Evolutionary conservation across 2,888 invertebrate genomes (phyloP).

Genomic region (Philaethria dido): DNA sequence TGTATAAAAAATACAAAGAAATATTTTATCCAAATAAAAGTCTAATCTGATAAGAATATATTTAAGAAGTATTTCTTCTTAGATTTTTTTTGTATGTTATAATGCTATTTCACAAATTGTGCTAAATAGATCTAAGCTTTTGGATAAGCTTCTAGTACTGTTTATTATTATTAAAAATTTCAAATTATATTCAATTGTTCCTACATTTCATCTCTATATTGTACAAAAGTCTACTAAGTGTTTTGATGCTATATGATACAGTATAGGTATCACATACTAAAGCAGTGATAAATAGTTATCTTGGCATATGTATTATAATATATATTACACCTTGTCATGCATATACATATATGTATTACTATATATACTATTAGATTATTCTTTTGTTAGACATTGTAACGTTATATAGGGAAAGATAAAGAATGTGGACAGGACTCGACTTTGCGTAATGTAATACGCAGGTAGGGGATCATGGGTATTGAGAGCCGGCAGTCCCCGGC

Average conservation of each 20-base stretch:
- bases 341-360: background rate
- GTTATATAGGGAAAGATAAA: conserved; percentile 17
- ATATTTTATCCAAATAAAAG: background rate
- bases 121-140: background rate
- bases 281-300: background rate
- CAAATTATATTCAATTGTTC: background rate
- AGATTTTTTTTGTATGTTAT: no score
- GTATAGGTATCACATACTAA: background rate
- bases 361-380: conserved; percentile 3
- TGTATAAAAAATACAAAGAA: background rate
- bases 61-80: no score
- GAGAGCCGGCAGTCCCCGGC: conserved; percentile 58
- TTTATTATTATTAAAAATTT: background rate
- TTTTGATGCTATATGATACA: background rate
- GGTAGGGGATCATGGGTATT: conserved; percentile 42
- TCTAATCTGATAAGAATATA: no score
- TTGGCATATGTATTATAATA: conserved; percentile 5
- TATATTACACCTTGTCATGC: background rate
- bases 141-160: background rate
- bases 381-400: conserved; percentile 27
- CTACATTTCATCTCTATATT: background rate
- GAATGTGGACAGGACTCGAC: conserved; percentile 30
- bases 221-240: background rate
- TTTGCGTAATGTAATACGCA: conserved; percentile 42
- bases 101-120: no score